phyloP scores from a whole-genome alignment of 1,140 invertebrate species.

The Reticulitermes speratus region DNA sequence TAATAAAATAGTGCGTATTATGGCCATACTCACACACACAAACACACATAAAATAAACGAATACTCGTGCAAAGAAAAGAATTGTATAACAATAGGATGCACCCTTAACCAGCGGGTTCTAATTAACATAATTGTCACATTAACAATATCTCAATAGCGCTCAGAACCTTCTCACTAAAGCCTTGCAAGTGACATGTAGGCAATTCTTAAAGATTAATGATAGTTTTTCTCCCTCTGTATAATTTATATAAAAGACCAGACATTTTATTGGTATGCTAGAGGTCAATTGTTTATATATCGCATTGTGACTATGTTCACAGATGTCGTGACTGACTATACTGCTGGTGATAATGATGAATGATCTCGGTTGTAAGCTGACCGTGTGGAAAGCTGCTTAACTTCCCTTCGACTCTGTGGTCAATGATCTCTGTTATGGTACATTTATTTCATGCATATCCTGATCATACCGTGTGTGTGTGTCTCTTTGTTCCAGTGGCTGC shows the following conservation, averaged over 20 bases:
- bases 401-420: no score
- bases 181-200: not conserved
- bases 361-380: not conserved
- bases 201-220: not conserved
- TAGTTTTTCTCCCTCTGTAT: not conserved
- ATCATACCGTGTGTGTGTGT: no score
- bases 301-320: not conserved
- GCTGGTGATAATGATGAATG: not conserved
- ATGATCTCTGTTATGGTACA: no score
- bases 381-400: no score
- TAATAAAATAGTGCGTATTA: not conserved
- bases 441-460: no score
- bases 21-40: no score
- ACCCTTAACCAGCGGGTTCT: not conserved
- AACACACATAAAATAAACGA: not conserved
- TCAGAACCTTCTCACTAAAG: not conserved
- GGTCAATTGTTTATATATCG: slow-evolving; percentile 4
- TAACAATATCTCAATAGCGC: not conserved
- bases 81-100: not conserved
- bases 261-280: not conserved
- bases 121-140: slow-evolving; percentile 14
- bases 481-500: no score
- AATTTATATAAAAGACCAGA: not conserved
- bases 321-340: not conserved
- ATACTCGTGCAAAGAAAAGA: not conserved